Evolutionary conservation across 2,888 invertebrate species (phyloP).

Genomic region (Anaspis maculata): DNA sequence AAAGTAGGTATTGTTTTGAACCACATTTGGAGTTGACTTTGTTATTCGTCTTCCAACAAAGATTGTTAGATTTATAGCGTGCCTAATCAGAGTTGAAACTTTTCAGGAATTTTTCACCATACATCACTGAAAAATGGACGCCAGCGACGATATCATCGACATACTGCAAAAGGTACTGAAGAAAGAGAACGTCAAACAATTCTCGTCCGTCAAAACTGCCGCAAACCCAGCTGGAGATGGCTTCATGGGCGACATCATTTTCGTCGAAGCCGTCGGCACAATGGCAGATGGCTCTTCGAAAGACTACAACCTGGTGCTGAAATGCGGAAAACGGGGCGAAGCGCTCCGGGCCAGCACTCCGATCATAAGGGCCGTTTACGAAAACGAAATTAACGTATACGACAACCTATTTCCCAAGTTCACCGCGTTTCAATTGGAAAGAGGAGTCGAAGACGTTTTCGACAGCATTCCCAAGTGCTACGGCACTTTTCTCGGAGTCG

Average conservation of each 20-base stretch:
- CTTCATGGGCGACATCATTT: constrained; percentile 21
- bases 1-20: too few relatives aligned
- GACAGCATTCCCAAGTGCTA: too few relatives aligned
- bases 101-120: too few relatives aligned
- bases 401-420: constrained; percentile 16
- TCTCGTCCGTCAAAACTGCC: constrained; percentile 8
- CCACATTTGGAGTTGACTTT: too few relatives aligned
- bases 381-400: constrained; percentile 20
- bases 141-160: too few relatives aligned
- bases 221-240: constrained; percentile 21
- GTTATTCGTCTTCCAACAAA: too few relatives aligned
- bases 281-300: constrained; percentile 12
- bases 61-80: too few relatives aligned
- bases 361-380: constrained; percentile 13
- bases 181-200: constrained; percentile 7
- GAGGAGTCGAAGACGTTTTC: constrained; percentile 10
- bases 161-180: not conserved
- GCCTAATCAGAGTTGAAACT: too few relatives aligned
- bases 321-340: constrained; percentile 6
- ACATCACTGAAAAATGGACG: too few relatives aligned
- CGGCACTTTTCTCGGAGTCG: too few relatives aligned
- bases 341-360: constrained; percentile 10
- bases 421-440: constrained; percentile 13
- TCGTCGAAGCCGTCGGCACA: constrained; percentile 16
- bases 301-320: constrained; percentile 9